Conservation (phyloP, 2,113 vertebrate species). For the Oophaga pumilio region DNA sequence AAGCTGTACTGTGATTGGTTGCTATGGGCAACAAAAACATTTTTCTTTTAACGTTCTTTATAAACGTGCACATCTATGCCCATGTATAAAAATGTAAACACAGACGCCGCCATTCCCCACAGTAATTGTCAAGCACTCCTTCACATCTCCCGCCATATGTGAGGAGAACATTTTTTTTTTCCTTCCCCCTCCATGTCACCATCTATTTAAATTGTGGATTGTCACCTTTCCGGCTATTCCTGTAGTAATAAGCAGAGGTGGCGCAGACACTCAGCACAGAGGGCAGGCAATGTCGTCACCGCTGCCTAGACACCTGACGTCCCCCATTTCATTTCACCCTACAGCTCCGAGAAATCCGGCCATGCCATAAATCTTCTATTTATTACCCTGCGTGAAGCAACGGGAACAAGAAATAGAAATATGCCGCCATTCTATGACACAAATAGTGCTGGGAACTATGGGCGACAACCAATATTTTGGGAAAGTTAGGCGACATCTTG, state of each 20-base stretch:
- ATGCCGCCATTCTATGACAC: no score
- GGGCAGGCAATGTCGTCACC: neutral
- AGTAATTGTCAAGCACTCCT: no score
- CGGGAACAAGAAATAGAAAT: no score
- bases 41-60: no score
- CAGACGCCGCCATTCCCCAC: neutral
- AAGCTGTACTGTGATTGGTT: no score
- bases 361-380: neutral
- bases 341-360: neutral
- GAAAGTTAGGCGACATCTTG: no score
- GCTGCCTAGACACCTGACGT: neutral
- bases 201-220: neutral
- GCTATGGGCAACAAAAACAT: neutral
- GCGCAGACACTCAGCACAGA: constrained; percentile 1
- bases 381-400: neutral
- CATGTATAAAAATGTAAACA: no score
- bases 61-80: no score
- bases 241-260: constrained; percentile 12
- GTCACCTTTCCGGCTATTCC: neutral
- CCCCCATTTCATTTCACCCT: neutral
- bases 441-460: neutral
- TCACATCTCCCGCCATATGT: neutral
- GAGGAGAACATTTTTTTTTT: neutral
- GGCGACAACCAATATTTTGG: neutral
- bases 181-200: neutral